phyloP scores from a whole-genome alignment of 1,140 invertebrate species.

The Neelides sp. region DNA sequence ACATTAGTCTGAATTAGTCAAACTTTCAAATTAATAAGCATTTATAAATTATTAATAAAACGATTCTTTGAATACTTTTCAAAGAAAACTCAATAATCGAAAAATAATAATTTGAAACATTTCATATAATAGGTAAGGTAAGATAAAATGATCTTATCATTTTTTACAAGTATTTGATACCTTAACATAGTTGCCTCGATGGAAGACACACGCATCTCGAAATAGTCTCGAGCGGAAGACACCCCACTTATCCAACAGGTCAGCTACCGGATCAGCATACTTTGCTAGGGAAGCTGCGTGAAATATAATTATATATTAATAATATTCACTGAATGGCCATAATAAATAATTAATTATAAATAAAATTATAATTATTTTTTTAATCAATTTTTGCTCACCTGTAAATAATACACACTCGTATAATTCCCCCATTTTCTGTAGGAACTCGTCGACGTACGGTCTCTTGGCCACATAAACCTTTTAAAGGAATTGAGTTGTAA shows the following conservation, averaged over 20 bases:
- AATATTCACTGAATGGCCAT: too few relatives aligned
- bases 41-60: too few relatives aligned
- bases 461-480: constrained; percentile 98
- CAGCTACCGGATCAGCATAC: constrained; percentile 99
- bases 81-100: too few relatives aligned
- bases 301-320: background rate
- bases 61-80: too few relatives aligned
- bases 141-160: too few relatives aligned
- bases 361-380: background rate
- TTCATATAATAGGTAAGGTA: too few relatives aligned
- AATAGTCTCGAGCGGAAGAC: constrained; percentile 93
- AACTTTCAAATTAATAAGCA: too few relatives aligned
- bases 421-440: constrained; percentile 92
- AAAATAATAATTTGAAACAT: too few relatives aligned
- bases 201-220: constrained; percentile 98
- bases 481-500: too few relatives aligned
- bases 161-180: constrained; percentile 33
- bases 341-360: constrained; percentile 11
- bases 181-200: constrained; percentile 98
- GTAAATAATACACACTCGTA: constrained; percentile 99
- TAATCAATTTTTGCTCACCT: constrained; percentile 35
- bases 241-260: constrained; percentile 94
- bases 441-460: constrained; percentile 97
- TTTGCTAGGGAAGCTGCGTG: constrained; percentile 37
- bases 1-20: too few relatives aligned